Evolutionary conservation across 2,797 vertebrate species (phyloP).

Genomic region (Distichodus sexfasciatus): DNA sequence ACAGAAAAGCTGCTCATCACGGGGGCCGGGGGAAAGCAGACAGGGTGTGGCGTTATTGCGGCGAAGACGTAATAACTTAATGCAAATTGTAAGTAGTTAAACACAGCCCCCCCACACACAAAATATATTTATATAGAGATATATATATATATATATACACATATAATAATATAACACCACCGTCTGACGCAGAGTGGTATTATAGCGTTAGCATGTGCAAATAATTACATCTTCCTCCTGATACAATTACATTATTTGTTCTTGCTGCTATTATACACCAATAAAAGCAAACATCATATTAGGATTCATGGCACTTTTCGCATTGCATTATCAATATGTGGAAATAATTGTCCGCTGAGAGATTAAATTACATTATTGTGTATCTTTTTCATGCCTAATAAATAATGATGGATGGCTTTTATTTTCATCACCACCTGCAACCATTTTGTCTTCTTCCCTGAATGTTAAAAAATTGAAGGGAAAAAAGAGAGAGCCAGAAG

Average conservation of each 20-base stretch:
- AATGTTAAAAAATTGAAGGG: constrained; percentile 92
- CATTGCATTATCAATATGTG: constrained; percentile 99
- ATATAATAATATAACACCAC: constrained; percentile 80
- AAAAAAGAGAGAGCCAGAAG: constrained; percentile 73
- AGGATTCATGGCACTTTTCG: constrained; percentile 99
- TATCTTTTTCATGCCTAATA: constrained; percentile 99
- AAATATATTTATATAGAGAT: no score
- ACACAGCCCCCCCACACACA: no score
- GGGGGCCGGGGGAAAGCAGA: constrained; percentile 55
- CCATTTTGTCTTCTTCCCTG: constrained; percentile 95
- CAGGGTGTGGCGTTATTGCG: constrained; percentile 70
- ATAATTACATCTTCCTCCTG: constrained; percentile 89
- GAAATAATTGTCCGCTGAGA: constrained; percentile 99
- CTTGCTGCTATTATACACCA: constrained; percentile 92
- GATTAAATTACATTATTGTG: constrained; percentile 99
- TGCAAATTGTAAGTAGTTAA: constrained; percentile 87
- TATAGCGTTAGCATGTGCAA: constrained; percentile 88
- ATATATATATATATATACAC: no score
- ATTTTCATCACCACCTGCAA: constrained; percentile 99
- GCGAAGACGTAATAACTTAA: constrained; percentile 77
- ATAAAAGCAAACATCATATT: constrained; percentile 99
- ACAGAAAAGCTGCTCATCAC: constrained; percentile 67
- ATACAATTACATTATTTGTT: constrained; percentile 99
- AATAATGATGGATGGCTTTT: constrained; percentile 99
- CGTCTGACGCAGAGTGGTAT: constrained; percentile 79